phyloP scores from a whole-genome alignment of 2,888 invertebrate genomes.

The Gastracanthus pulcherrimus region DNA sequence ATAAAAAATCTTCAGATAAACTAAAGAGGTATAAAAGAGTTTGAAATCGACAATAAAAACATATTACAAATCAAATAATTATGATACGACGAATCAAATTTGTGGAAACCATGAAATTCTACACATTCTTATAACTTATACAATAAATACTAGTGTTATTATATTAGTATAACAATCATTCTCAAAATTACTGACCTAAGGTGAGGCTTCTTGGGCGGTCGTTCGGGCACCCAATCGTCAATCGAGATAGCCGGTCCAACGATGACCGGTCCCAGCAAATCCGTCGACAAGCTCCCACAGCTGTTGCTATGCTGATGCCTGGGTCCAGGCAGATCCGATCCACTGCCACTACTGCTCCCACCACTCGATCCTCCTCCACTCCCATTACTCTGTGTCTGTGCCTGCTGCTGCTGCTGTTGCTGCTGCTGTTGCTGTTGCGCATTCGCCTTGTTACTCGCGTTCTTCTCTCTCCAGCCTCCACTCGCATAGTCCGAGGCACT shows the following conservation, averaged over 20 bases:
- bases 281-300: slow-evolving; percentile 81
- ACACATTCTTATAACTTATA: too few species aligned
- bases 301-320: slow-evolving; percentile 81
- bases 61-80: too few species aligned
- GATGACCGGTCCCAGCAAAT: slow-evolving; percentile 81
- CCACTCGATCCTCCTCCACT: not conserved
- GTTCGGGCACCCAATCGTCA: slow-evolving; percentile 85
- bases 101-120: too few species aligned
- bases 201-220: slow-evolving; percentile 88
- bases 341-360: slow-evolving; percentile 16
- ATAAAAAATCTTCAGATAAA: too few species aligned
- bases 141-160: not conserved
- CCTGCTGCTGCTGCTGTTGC: not conserved
- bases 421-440: slow-evolving; percentile 9
- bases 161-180: slow-evolving; percentile 10
- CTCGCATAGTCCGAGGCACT: slow-evolving; percentile 84
- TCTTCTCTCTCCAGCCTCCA: slow-evolving; percentile 77
- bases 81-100: too few species aligned
- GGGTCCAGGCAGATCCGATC: slow-evolving; percentile 68
- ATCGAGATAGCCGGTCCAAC: slow-evolving; percentile 82
- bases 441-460: slow-evolving; percentile 30
- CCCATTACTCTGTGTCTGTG: not conserved
- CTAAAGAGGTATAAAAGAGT: not conserved
- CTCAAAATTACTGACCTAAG: slow-evolving; percentile 79
- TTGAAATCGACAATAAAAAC: not conserved